Conservation (phyloP, 1,140 invertebrate genomes). For the Drosophila varians region DNA sequence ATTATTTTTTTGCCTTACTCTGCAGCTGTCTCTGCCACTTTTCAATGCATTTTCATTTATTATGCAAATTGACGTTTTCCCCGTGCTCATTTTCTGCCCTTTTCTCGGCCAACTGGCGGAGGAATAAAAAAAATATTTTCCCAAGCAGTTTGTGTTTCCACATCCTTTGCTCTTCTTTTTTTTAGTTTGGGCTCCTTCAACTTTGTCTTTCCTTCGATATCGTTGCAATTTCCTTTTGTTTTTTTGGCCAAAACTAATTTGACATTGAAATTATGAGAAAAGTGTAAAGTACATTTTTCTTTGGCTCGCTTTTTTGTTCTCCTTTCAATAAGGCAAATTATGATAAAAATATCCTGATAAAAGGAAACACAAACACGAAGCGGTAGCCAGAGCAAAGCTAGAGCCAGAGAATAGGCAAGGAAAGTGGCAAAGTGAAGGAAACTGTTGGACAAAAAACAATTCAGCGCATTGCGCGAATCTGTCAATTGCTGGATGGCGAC, state of each 20-base stretch:
- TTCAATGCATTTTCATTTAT: conserved; percentile 82
- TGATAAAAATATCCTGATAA: conserved; percentile 41
- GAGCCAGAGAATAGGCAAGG: not conserved
- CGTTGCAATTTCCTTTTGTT: conserved; percentile 3
- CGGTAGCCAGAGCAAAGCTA: not conserved
- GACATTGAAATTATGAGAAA: conserved; percentile 75
- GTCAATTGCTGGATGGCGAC: conserved; percentile 48
- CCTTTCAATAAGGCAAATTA: conserved; percentile 45
- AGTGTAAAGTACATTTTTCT: conserved; percentile 13
- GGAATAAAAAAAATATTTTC: conserved; percentile 59
- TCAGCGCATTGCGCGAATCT: conserved; percentile 45
- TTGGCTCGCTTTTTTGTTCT: not conserved
- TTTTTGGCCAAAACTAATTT: conserved; percentile 63
- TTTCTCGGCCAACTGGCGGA: conserved; percentile 7
- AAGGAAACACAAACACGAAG: conserved; percentile 9
- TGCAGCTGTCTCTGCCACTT: conserved; percentile 72
- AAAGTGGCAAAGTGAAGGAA: conserved; percentile 2
- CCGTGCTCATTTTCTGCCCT: conserved; percentile 18
- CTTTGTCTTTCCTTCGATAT: not conserved
- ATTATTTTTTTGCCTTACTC: not conserved
- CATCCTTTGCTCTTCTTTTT: conserved; percentile 3
- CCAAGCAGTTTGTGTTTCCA: conserved; percentile 40
- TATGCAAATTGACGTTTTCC: conserved; percentile 78
- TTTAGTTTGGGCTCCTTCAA: not conserved
- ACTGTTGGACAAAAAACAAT: conserved; percentile 37